Evolutionary conservation across 2,888 invertebrate species (phyloP).

Genomic region (Hyalella azteca): DNA sequence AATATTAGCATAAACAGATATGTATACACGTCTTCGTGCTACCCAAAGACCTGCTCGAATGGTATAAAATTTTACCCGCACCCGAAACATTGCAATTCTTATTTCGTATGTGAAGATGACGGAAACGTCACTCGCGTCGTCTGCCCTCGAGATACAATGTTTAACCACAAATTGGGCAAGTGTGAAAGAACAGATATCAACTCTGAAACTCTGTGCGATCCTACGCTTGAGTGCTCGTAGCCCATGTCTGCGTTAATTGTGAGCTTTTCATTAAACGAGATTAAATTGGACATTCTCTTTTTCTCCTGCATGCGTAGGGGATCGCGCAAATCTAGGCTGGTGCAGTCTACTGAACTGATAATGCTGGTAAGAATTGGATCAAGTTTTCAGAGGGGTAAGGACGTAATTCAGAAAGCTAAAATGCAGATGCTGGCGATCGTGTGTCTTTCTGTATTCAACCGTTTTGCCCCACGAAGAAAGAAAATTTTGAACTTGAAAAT

Average conservation of each 20-base stretch:
- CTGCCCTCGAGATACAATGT: background rate
- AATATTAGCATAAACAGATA: background rate
- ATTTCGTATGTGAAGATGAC: background rate
- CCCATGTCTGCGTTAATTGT: no score
- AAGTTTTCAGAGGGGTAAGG: no score
- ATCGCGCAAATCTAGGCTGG: no score
- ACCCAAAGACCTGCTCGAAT: background rate
- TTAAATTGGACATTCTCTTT: background rate
- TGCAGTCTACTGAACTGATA: no score
- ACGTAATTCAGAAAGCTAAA: no score
- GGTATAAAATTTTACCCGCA: background rate
- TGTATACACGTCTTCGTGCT: background rate
- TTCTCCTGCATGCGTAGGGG: no score
- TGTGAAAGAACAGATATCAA: background rate
- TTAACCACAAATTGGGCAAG: background rate
- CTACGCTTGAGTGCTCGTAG: background rate
- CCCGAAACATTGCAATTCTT: background rate
- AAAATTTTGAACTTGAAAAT: no score
- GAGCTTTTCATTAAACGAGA: no score
- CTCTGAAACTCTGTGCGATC: background rate
- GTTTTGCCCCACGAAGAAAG: no score
- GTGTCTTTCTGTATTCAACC: no score
- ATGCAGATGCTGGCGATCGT: no score
- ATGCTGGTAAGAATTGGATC: no score
- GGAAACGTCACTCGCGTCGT: background rate